A percentile compares a stretch with the other conserved stretches of the same genome.
Evolutionary conservation across 2,888 invertebrate species (phyloP).

Genomic region (Tuta absoluta): DNA sequence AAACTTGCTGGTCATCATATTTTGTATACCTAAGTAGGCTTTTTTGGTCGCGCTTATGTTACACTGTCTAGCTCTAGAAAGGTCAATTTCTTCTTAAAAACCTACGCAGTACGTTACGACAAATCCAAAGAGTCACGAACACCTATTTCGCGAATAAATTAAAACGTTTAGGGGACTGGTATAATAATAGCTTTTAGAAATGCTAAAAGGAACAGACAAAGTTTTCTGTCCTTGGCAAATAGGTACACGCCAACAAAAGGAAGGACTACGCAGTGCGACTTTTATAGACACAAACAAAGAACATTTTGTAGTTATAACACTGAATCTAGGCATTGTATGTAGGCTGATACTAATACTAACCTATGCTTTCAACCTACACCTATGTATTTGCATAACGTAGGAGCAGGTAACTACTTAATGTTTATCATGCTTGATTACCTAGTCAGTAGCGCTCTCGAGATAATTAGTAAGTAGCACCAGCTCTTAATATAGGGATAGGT

Average conservation of each 20-base stretch:
- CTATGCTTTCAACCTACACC: slow-evolving; percentile 9
- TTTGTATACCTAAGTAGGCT: too few relatives aligned
- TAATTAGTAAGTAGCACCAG: slow-evolving; percentile 7
- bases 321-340: slow-evolving; percentile 2
- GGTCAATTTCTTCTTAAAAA: neutral
- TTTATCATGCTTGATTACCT: neutral
- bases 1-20: too few relatives aligned
- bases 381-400: slow-evolving; percentile 12
- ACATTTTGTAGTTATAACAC: neutral
- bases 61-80: neutral
- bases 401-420: slow-evolving; percentile 1
- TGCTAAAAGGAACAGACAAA: slow-evolving; percentile 2
- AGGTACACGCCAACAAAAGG: slow-evolving; percentile 26
- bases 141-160: slow-evolving; percentile 15
- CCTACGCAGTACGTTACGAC: neutral
- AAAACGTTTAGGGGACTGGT: slow-evolving; percentile 6
- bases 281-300: slow-evolving; percentile 34
- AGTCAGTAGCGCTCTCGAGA: slow-evolving; percentile 15
- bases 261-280: slow-evolving; percentile 53
- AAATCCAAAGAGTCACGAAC: neutral
- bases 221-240: slow-evolving; percentile 38
- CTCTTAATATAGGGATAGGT: neutral
- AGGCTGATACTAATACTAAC: neutral
- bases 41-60: neutral
- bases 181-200: slow-evolving; percentile 9